phyloP scores from a whole-genome alignment of 2,888 invertebrate genomes.

The Ophion costatus region DNA sequence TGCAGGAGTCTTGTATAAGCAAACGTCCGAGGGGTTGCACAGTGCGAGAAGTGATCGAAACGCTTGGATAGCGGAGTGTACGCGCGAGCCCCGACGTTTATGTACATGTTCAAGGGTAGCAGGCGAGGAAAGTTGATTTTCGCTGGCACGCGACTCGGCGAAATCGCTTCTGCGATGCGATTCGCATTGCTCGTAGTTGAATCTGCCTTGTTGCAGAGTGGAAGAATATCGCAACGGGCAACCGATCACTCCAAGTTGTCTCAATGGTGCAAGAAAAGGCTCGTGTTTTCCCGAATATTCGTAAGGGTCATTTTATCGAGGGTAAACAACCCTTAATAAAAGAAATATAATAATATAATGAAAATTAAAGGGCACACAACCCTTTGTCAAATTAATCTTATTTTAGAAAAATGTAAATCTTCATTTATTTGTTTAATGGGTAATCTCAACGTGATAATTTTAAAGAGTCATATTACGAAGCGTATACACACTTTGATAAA shows the following conservation, averaged over 20 bases:
- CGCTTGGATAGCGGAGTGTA: slow-evolving; percentile 62
- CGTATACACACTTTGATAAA: no score
- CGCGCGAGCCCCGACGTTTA: slow-evolving; percentile 13
- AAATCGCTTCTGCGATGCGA: slow-evolving; percentile 14
- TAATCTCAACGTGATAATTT: no score
- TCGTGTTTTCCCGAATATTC: neutral
- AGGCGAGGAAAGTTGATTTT: slow-evolving; percentile 57
- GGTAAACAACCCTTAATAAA: no score
- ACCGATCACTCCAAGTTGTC: neutral
- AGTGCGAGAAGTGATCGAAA: slow-evolving; percentile 65
- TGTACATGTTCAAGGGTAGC: slow-evolving; percentile 48
- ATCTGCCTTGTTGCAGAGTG: neutral
- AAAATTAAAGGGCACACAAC: no score
- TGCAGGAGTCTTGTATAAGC: slow-evolving; percentile 63
- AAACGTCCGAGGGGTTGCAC: slow-evolving; percentile 64
- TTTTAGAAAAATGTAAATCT: no score
- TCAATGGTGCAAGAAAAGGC: neutral
- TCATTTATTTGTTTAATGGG: no score
- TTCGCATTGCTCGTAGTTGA: slow-evolving; percentile 35
- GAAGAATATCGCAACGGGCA: neutral
- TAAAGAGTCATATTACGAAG: no score
- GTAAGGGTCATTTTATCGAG: neutral
- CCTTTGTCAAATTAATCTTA: no score
- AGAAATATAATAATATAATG: no score
- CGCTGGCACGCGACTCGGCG: slow-evolving; percentile 61